phyloP scores from a whole-genome alignment of 2,113 vertebrate species.

The Tragelaphus buxtoni region DNA sequence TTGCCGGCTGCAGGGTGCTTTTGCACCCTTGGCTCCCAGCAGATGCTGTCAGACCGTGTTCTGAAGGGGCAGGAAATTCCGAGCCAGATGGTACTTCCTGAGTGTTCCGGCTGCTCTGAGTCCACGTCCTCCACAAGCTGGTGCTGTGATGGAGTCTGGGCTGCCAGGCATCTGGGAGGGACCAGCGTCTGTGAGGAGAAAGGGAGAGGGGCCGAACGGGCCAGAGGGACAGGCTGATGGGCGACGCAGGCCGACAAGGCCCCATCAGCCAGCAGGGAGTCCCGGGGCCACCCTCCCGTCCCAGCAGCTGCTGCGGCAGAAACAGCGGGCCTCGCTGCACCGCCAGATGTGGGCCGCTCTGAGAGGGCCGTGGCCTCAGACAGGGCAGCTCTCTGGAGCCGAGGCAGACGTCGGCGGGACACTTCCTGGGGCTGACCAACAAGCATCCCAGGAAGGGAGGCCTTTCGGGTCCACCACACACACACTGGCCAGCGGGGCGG shows the following conservation, averaged over 20 bases:
- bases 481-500: neutral
- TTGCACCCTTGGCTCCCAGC: neutral
- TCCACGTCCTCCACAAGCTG: neutral
- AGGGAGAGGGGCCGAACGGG: neutral
- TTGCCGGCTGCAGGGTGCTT: too few species aligned
- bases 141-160: neutral
- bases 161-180: neutral
- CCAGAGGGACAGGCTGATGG: neutral
- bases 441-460: neutral
- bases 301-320: accelerated
- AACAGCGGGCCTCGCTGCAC: neutral
- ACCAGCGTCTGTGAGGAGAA: neutral
- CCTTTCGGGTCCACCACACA: neutral
- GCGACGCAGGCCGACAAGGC: accelerated
- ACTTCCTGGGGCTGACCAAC: neutral
- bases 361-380: neutral
- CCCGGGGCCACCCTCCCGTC: neutral
- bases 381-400: neutral
- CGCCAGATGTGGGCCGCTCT: accelerated
- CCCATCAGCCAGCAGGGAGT: neutral
- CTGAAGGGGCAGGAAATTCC: neutral
- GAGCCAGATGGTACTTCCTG: neutral
- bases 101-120: neutral
- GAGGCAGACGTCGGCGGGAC: neutral
- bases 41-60: neutral